Evolutionary conservation across 2,797 vertebrate species (phyloP), one percentile per base, ranked within the genome.

Genomic region (Champsocephalus gunnari): DNA sequence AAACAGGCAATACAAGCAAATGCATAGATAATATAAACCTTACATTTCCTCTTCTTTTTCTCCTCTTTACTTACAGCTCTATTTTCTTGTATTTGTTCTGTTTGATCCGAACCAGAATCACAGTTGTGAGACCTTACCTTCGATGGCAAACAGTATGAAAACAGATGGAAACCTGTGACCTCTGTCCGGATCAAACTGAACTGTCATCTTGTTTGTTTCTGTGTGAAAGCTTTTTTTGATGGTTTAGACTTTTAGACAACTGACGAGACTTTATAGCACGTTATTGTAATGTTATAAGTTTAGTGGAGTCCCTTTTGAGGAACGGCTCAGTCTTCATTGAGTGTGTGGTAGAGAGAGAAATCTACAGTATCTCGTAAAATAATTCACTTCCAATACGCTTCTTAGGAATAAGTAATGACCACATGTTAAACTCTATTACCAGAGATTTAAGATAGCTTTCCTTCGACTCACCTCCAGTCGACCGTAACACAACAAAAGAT

Each of bases 391-490:
- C 51, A 62, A 72, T 57, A 2, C 57, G 28, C 13, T 56, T 61
- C 50, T 54, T 58, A n/a, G 64, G 79, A 67, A 73, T 71, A 58
- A 51, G 28, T 17, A 61, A 68, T 56, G 66, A 79, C 71, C 55
- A 28, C 19, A 5, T 60, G 19, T 56, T 84, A 57, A 81, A 83
- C 57, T 74, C 28, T n/a, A 62, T 77, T 68, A 66, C 66, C 64
- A 80, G 61, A 70, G 64, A 38, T 76, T 73, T 71, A 19, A 9
- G 66, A 58, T 21, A 54, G 53, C 58, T 21, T 60, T 43, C 48
- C 79, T 68, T 67, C 24, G 74, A 43, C 32, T 82, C 74, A 79
- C 85, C 83, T 83, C 58, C 54, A 66, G 12, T 44, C 86, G 57
- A 88, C 75, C 34, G 41, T 66, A 69, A 67, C 67, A 65, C 63